Evolutionary conservation across 1,140 invertebrate species (phyloP).

Genomic region (Apolygus lucorum): DNA sequence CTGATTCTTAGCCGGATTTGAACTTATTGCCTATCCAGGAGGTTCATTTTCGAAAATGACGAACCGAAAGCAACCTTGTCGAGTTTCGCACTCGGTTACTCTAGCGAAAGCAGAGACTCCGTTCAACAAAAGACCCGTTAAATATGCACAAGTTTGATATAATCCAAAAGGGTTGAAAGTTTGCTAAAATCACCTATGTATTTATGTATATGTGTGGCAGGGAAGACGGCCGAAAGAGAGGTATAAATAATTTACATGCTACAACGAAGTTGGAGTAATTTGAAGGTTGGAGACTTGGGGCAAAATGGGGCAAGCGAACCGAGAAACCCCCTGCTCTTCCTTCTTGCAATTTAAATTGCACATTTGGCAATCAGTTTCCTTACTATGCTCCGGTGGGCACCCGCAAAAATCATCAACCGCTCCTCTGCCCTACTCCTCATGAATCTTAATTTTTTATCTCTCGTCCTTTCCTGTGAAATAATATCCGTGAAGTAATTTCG

Average conservation of each 20-base stretch:
- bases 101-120: too few species aligned
- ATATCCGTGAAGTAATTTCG: too few species aligned
- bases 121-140: too few species aligned
- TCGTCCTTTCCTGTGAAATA: neutral
- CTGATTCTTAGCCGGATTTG: too few species aligned
- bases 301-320: neutral
- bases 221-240: constrained; percentile 17
- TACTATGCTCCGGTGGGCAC: constrained; percentile 13
- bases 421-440: neutral
- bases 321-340: neutral
- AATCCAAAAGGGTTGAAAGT: constrained; percentile 18
- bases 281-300: constrained; percentile 22
- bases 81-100: too few species aligned
- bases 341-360: constrained; percentile 24
- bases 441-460: neutral
- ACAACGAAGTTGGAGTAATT: constrained; percentile 22
- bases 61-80: too few species aligned
- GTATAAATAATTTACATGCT: constrained; percentile 24
- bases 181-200: constrained; percentile 24
- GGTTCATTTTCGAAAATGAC: too few species aligned
- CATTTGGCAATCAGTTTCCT: constrained; percentile 22
- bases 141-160: constrained; percentile 16
- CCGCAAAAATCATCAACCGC: constrained; percentile 1
- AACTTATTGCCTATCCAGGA: too few species aligned
- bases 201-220: constrained; percentile 21